Base-by-base conservation (phyloP, 2,888 invertebrate genomes). In the Tubulanus polymorphus region DNA sequence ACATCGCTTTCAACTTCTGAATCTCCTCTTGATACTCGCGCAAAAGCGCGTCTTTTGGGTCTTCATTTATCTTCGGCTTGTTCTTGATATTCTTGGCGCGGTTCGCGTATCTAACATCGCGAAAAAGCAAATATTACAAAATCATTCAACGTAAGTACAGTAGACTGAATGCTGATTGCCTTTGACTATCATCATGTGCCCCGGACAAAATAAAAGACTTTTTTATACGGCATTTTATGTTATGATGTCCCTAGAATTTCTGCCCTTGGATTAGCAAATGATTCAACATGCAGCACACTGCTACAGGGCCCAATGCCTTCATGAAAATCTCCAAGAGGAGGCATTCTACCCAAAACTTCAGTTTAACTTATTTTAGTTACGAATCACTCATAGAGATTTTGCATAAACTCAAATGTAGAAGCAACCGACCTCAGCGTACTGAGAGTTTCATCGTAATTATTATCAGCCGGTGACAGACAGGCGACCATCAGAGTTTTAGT, bases 401-500 rank as follows among this genome's bases (percentile, higher is more conserved):
- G 10, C 18, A 2, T n/a, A 18, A 0, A 12, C 20, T 25, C 1
- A n/a, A 10, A 53, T 26, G 2, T 10, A 15, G n/a, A n/a, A 52
- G 18, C n/a, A 12, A n/a, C 10, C 6, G 12, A 52, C 47, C 90
- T 81, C 20, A 91, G 78, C 0, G 91, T 91, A 57, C 77, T 89
- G 18, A 92, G 77, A 0, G 90, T 89, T 79, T 92, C 91, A 60
- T 90, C 89, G 63, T 89, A 90, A 73, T 90, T 91, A 68, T 86
- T 84, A 71, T 89, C 88, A 1, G 90, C 88, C 0, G 91, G 91
- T 25, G 90, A 89, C 1, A 92, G 80, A 72, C 90, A 91, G 0
- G 90, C 90, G 50, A 91, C 86, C 91, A 93, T 93, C 50, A 93
- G 74, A 0, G 92, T 93, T 72, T 90, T 88, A 0, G 92, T 91